These are phyloP conservation scores for Lepidocyrtinus sp. DNA, from an alignment of 2,888 invertebrate species.

Conservation along the genomic window DNA sequence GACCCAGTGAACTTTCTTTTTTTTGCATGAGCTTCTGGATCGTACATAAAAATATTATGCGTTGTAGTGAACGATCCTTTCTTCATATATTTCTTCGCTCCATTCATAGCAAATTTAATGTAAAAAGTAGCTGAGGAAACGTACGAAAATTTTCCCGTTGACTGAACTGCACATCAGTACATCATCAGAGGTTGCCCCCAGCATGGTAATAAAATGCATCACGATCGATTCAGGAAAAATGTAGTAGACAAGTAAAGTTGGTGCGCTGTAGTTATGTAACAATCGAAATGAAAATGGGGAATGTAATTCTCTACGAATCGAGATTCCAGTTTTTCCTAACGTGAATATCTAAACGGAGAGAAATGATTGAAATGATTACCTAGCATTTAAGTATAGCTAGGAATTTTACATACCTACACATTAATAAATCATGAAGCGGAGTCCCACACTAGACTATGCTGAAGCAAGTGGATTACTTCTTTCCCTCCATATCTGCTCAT, in stretches of 20 bases:
- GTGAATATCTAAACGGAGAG: slow-evolving; percentile 1
- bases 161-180: background rate
- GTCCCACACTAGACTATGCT: background rate
- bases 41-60: background rate
- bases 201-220: slow-evolving; percentile 13
- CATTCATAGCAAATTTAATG: background rate
- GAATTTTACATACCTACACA: no score
- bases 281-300: no score
- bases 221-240: no score
- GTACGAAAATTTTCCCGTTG: slow-evolving; percentile 2
- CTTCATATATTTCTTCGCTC: background rate
- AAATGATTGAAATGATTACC: background rate
- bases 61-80: background rate
- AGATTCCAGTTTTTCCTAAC: no score
- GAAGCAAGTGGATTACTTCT: background rate
- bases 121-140: background rate
- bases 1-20: slow-evolving; percentile 9
- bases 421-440: slow-evolving; percentile 11
- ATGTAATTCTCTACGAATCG: no score
- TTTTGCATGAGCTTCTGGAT: slow-evolving; percentile 4
- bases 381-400: background rate
- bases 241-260: background rate
- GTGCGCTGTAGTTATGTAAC: background rate
- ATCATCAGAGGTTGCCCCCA: no score
- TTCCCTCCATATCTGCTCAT: no score